A percentile compares a stretch with the other conserved stretches of the same genome.
Conservation (phyloP, 2,113 vertebrate species). For the Seriola quinqueradiata region DNA sequence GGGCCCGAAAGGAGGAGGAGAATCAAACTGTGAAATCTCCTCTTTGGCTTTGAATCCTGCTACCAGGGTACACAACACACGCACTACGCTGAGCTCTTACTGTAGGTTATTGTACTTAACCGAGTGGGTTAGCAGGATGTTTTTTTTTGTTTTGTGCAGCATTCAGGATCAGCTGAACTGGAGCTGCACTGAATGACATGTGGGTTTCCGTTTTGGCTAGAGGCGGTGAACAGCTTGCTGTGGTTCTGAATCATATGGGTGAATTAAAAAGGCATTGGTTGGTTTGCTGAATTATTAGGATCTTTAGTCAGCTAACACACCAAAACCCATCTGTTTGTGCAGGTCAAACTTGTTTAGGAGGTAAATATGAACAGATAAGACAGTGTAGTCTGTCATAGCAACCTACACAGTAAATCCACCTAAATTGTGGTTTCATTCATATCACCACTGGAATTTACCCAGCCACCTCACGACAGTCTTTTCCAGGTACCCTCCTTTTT, state of each 20-base stretch:
- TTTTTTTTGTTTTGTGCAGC: conserved; percentile 6
- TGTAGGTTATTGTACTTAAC: conserved; percentile 20
- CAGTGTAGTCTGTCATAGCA: background rate
- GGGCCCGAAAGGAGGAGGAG: background rate
- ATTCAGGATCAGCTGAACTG: conserved; percentile 26
- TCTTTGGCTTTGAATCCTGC: conserved; percentile 31
- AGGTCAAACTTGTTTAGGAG: background rate
- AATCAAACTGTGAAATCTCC: conserved; percentile 36
- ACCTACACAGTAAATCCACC: background rate
- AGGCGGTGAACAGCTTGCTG: conserved; percentile 52
- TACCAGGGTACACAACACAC: background rate
- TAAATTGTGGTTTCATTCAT: background rate
- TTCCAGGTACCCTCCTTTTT: conserved; percentile 16
- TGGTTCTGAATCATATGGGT: conserved; percentile 42
- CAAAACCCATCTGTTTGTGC: conserved; percentile 15
- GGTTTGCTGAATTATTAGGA: conserved; percentile 25
- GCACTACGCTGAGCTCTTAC: background rate
- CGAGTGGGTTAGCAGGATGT: conserved; percentile 25
- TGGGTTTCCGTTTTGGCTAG: background rate
- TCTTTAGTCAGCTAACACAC: conserved; percentile 7
- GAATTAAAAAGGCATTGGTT: conserved; percentile 39
- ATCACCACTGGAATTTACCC: background rate
- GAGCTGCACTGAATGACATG: conserved; percentile 31
- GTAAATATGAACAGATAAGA: background rate
- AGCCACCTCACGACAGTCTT: background rate